Percentiles rank a stretch among this genome's conserved stretches.
Conservation (phyloP, 2,888 invertebrate species). For the Dynastes hyllus region DNA sequence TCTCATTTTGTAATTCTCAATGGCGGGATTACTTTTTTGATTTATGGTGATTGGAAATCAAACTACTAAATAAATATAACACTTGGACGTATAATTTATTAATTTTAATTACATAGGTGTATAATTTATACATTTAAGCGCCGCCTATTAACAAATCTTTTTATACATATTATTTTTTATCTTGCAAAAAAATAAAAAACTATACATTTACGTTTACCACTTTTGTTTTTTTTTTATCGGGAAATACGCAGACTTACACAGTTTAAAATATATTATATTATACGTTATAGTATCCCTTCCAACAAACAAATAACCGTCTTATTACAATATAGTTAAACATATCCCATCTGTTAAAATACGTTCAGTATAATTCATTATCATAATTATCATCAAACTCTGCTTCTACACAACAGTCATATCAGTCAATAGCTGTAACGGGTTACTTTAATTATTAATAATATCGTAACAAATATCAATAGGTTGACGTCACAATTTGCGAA, state of each 20-base stretch:
- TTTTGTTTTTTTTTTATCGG: slow-evolving; percentile 45
- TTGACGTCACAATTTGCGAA: slow-evolving; percentile 62
- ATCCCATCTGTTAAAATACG: slow-evolving; percentile 40
- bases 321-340: slow-evolving; percentile 34
- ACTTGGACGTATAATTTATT: slow-evolving; percentile 70
- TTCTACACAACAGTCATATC: slow-evolving; percentile 61
- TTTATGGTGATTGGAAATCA: background rate
- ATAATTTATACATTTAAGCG: slow-evolving; percentile 69
- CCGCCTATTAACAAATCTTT: slow-evolving; percentile 71
- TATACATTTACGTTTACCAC: slow-evolving; percentile 62
- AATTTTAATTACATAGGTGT: slow-evolving; percentile 64
- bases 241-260: slow-evolving; percentile 43
- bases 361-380: slow-evolving; percentile 21
- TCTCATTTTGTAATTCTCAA: no score
- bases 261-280: slow-evolving; percentile 39
- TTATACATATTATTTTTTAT: slow-evolving; percentile 56
- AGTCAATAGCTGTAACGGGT: slow-evolving; percentile 65
- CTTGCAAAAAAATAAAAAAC: slow-evolving; percentile 69
- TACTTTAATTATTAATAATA: slow-evolving; percentile 24
- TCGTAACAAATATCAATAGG: slow-evolving; percentile 29
- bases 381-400: slow-evolving; percentile 13
- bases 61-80: slow-evolving; percentile 50
- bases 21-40: background rate
- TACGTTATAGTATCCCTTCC: slow-evolving; percentile 14
- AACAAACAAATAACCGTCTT: slow-evolving; percentile 26